These are phyloP conservation scores for Laspeyria flexula DNA, from an alignment of 2,888 invertebrate species.

Conservation along the genomic window DNA sequence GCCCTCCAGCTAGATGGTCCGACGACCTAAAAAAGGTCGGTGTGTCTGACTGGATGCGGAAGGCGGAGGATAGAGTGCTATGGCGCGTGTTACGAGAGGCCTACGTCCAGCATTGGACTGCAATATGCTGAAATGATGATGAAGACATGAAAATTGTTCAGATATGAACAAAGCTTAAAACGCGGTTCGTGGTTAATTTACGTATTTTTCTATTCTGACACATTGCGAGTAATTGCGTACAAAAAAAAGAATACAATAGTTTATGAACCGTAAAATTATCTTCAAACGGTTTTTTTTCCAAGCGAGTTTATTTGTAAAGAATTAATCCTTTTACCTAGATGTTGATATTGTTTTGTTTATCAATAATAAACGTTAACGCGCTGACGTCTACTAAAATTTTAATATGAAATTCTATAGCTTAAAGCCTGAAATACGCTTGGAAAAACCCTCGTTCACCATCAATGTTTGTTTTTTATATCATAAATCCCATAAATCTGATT, in stretches of 20 bases:
- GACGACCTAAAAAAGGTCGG: too few relatives aligned
- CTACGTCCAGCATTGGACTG: too few relatives aligned
- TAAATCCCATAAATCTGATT: too few relatives aligned
- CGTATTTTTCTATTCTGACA: neutral
- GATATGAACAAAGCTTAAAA: neutral
- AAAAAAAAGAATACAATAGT: neutral
- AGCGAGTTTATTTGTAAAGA: neutral
- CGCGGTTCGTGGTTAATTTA: constrained; percentile 1
- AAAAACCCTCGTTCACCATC: neutral
- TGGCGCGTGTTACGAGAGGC: too few relatives aligned
- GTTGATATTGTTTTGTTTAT: neutral
- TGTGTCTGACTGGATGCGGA: too few relatives aligned
- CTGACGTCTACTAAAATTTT: neutral
- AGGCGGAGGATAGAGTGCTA: too few relatives aligned
- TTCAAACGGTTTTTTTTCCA: neutral
- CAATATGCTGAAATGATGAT: too few relatives aligned
- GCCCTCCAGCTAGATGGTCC: too few relatives aligned
- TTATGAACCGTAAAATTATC: constrained; percentile 3
- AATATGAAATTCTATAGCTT: neutral
- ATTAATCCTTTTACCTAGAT: neutral
- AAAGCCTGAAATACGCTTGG: neutral
- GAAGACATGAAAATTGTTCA: too few relatives aligned
- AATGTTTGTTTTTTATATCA: too few relatives aligned
- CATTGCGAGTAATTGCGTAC: neutral
- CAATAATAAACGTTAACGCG: neutral